Evolutionary conservation across 2,888 invertebrate genomes (phyloP), one percentile per base, ranked within the genome.

Genomic region (Spisula subtruncata): DNA sequence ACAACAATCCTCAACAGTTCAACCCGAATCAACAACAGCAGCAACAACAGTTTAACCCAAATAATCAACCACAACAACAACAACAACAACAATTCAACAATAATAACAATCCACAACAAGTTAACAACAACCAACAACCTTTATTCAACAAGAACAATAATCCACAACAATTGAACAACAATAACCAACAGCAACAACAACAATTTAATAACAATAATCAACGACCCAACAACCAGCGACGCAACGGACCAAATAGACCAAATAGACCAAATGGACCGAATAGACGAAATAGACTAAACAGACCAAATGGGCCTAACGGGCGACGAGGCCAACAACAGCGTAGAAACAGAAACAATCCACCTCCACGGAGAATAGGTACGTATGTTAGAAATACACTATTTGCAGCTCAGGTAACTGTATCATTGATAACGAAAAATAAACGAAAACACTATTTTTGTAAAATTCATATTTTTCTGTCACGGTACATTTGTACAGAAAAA

Each of bases 351-450:
- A 79, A 79, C n/a, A 46, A n/a, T 6, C 83, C 83, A 12, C 66
- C 54, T 12, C 71, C 46, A 46, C 14, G 71, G 60, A 66, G n/a
- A 46, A 35, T 71, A 66, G 83, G 83, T 83, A 71, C 66, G 0
- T 1, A 20, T 46, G n/a, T n/a, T n/a, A n/a, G n/a, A n/a, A n/a
- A n/a, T n/a, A n/a, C n/a, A n/a, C 20, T 46, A 46, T 41, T 81
- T 25, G 8, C 0, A 41, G n/a, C n/a, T n/a, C n/a, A n/a, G n/a
- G n/a, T n/a, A n/a, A n/a, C n/a, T n/a, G n/a, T n/a, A n/a, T n/a
- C n/a, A n/a, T n/a, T n/a, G n/a, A n/a, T n/a, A n/a, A n/a, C n/a
- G n/a, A n/a, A n/a, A n/a, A n/a, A n/a, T n/a, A n/a, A n/a, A n/a
- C n/a, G n/a, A n/a, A n/a, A n/a, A n/a, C n/a, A n/a, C n/a, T n/a